Base-by-base conservation (phyloP, 2,888 invertebrate species). In the Atethmia centrago region DNA sequence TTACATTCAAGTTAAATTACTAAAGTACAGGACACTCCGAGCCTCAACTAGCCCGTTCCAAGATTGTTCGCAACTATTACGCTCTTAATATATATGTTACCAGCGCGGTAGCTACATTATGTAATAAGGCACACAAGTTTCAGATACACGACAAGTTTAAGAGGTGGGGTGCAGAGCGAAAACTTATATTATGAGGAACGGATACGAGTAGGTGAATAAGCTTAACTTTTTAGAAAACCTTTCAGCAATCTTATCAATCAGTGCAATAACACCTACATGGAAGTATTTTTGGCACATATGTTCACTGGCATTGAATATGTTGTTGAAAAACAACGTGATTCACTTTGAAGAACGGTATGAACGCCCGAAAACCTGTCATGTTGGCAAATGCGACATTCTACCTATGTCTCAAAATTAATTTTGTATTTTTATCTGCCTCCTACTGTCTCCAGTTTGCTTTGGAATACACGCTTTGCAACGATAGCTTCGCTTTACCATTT, bases 1-100 rank as follows among this genome's bases (percentile, higher is more conserved):
- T 92, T 91, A 92, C 89, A 87, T 85, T 85, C 80, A 90, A 90
- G 88, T 89, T 90, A 88, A 89, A 88, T 89, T 87, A 87, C 89
- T 86, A 84, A 85, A 85, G 85, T 84, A 87, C 79, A 83, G 81
- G 83, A 81, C 79, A 80, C 75, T 82, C 68, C 71, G 56, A 75
- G 73, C 69, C 66, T 58, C 71, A 73, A 84, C 70, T 65, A 64
- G 55, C 77, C 72, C 69, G 69, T 61, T 70, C 42, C 71, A 78
- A 87, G 82, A 87, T 78, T 74, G 81, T 76, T 81, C 47, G 31
- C 47, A 74, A 79, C 73, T 82, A 71, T 61, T 77, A 77, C 71
- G 55, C 40, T 72, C 71, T 78, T 65, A 71, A 75, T 70, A 65
- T 73, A 72, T 67, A 65, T 31, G 53, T 69, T 45, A 78, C 42